Conservation (phyloP, 1,140 invertebrate species). For the Mya arenaria region DNA sequence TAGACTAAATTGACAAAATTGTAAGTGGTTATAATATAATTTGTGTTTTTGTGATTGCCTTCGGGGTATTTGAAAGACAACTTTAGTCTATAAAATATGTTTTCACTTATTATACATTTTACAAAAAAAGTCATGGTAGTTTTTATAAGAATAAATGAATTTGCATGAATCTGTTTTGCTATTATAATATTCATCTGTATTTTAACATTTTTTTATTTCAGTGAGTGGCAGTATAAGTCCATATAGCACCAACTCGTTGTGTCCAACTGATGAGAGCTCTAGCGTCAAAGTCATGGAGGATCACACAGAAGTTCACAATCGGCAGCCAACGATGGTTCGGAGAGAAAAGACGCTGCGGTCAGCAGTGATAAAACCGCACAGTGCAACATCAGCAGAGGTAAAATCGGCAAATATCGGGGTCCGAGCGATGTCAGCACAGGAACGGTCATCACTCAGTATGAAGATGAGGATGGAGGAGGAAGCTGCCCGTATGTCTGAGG, state of each 20-base stretch:
- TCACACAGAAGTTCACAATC: not conserved
- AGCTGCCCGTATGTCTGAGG: not conserved
- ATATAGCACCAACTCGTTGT: not conserved
- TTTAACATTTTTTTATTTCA: not conserved
- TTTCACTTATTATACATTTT: not conserved
- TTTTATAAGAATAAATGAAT: not conserved
- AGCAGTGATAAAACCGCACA: not conserved
- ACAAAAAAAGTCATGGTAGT: no score
- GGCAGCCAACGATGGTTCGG: not conserved
- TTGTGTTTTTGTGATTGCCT: not conserved
- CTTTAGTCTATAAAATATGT: not conserved
- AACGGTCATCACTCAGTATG: slow-evolving; percentile 7
- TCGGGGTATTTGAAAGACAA: not conserved
- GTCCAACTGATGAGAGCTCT: not conserved
- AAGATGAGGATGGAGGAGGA: slow-evolving; percentile 27
- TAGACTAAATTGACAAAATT: no score
- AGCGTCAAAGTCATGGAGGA: not conserved
- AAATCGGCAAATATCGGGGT: slow-evolving; percentile 1
- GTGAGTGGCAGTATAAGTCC: not conserved
- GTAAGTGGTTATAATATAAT: not conserved
- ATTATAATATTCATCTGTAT: no score
- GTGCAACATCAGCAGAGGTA: not conserved
- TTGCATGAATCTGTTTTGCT: not conserved
- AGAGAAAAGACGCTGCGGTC: not conserved
- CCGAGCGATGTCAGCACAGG: slow-evolving; percentile 34